Conservation (phyloP, 2,797 vertebrate species). For the Rhinichthys osculus region DNA sequence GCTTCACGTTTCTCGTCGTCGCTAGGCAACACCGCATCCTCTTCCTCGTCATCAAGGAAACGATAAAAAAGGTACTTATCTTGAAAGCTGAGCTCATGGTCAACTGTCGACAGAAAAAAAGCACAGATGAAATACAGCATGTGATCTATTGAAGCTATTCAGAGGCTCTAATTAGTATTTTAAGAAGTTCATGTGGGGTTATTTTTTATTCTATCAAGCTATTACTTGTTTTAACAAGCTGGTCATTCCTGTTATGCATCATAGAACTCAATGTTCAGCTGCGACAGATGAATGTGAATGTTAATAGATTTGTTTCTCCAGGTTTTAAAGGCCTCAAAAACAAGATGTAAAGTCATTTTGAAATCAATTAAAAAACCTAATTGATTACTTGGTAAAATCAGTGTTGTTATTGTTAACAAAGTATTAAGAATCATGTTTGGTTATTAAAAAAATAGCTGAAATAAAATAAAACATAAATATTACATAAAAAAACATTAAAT, state of each 20-base stretch:
- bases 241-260: neutral
- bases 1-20: constrained; percentile 96
- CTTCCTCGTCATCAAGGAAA: constrained; percentile 93
- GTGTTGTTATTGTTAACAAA: neutral
- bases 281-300: neutral
- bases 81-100: constrained; percentile 95
- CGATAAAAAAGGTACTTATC: constrained; percentile 99
- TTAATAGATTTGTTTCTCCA: neutral
- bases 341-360: neutral
- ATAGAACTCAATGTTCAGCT: neutral
- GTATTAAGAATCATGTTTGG: neutral
- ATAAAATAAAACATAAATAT: neutral
- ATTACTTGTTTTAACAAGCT: neutral
- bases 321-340: neutral
- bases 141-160: neutral
- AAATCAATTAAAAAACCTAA: neutral
- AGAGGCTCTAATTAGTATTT: neutral
- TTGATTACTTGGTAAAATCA: neutral
- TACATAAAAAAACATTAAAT: neutral
- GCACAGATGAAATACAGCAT: neutral
- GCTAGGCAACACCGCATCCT: constrained; percentile 91
- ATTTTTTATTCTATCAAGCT: neutral
- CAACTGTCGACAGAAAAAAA: constrained; percentile 77
- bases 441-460: neutral
- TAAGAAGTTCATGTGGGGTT: neutral